Conservation (phyloP, 1,140 invertebrate genomes). For the Heliconius eleuchia region DNA sequence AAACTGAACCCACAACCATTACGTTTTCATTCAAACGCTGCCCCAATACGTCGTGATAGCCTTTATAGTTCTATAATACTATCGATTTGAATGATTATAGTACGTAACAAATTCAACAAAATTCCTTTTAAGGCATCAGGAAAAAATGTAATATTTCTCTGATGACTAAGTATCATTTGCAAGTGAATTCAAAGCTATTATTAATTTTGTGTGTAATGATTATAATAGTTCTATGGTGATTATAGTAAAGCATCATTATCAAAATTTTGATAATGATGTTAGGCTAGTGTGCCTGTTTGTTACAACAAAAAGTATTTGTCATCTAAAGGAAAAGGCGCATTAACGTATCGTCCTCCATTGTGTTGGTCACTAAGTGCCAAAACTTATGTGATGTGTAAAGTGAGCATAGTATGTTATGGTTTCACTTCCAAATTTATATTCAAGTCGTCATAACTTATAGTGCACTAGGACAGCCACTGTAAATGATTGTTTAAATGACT, state of each 20-base stretch:
- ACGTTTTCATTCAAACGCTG: too few species aligned
- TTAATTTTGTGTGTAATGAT: not conserved
- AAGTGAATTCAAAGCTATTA: not conserved
- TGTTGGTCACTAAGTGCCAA: not conserved
- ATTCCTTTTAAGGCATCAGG: not conserved
- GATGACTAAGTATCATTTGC: not conserved
- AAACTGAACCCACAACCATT: too few species aligned
- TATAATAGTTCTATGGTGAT: not conserved
- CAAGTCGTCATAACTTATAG: too few species aligned
- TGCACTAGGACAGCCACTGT: too few species aligned
- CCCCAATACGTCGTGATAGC: too few species aligned
- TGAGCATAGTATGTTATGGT: too few species aligned
- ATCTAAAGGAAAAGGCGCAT: not conserved
- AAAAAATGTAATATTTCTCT: not conserved
- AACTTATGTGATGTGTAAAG: too few species aligned
- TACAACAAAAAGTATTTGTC: not conserved
- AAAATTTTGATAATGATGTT: not conserved
- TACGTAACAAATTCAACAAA: not conserved
- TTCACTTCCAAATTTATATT: too few species aligned
- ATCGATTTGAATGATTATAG: not conserved
- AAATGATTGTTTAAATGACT: too few species aligned
- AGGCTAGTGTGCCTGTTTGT: not conserved
- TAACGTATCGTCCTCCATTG: not conserved
- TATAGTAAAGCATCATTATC: not conserved
- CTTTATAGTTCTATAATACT: not conserved